Evolutionary conservation across 30 jellyfish, hydroid and myxozoan species (phyloP).

Genomic region (Hydractinia echinata): DNA sequence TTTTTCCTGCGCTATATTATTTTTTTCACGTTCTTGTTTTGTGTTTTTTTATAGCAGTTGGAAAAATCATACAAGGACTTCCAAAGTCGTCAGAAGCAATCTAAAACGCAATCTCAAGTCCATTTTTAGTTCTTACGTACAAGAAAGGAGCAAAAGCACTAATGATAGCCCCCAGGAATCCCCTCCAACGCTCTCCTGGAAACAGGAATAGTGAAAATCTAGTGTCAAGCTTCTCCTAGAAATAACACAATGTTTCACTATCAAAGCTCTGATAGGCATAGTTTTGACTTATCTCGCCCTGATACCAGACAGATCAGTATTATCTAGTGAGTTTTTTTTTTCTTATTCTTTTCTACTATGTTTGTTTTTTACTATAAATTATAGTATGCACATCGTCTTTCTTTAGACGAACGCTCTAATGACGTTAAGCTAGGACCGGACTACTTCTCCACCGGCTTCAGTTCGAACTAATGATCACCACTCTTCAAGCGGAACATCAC

Average conservation of each 20-base stretch:
- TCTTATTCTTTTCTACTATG: neutral
- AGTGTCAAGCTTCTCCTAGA: neutral
- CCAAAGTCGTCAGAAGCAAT: neutral
- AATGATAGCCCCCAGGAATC: neutral
- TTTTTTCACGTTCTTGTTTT: neutral
- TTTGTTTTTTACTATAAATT: neutral
- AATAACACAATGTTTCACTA: neutral
- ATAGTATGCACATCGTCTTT: no score
- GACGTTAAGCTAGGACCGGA: no score
- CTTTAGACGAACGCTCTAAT: no score
- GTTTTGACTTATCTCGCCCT: constrained; percentile 8
- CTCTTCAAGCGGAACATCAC: constrained; percentile 3
- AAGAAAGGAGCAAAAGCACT: neutral
- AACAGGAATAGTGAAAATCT: neutral
- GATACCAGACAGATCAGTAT: constrained; percentile 10
- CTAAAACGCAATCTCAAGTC: neutral
- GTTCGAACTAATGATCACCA: neutral
- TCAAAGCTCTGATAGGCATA: neutral
- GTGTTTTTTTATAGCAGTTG: neutral
- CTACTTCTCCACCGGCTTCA: no score
- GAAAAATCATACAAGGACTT: constrained; percentile 30
- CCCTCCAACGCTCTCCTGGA: neutral
- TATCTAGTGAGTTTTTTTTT: neutral
- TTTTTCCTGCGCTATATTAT: no score
- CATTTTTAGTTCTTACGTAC: neutral